Base-by-base conservation (phyloP, 2,113 vertebrate genomes). In the Oceanites oceanicus region DNA sequence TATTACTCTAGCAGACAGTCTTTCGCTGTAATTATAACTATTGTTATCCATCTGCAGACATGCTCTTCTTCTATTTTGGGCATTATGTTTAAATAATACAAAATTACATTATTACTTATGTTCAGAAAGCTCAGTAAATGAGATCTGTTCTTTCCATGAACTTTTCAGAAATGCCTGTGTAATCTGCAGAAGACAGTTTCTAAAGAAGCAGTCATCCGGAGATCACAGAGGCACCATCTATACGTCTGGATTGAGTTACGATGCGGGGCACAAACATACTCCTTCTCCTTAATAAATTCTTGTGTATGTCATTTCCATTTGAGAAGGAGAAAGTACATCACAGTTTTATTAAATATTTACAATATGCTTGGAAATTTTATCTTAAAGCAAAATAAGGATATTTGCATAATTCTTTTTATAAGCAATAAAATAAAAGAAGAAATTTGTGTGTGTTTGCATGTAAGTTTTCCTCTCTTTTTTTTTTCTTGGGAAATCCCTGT, bases 281-380 rank as follows among this genome's bases (percentile, higher is more conserved):
- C 40, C 36, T 42, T 68, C 47, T 50, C 62, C 53, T 97, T 86
- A 94, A 86, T 74, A 95, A 95, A 94, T 96, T 93, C 2, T 6
- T 47, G 7, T 19, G 25, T 92, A 42, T 92, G 20, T 67, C 15
- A 62, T 56, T 96, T 92, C 40, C 68, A 36, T 82, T 92, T 96
- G n/a, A 71, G 42, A 92, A 95, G 20, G 49, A 94, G 44, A 81
- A 94, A 89, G 13, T 68, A 93, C 74, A 38, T 59, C 53, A 34
- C 20, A 65, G 55, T 88, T 97, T 96, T 65, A 72, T 15, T 93
- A 89, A 93, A 44, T 80, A 93, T 92, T 96, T 94, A 52, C 66
- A 83, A n/a, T 44, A 76, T 73, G 45, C 36, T 94, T 96, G 65
- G 49, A 86, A 96, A 81, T 55, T 83, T 94, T 88, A 25, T n/a